phyloP scores from a whole-genome alignment of 2,888 invertebrate species.

The Brachylomia viminalis region DNA sequence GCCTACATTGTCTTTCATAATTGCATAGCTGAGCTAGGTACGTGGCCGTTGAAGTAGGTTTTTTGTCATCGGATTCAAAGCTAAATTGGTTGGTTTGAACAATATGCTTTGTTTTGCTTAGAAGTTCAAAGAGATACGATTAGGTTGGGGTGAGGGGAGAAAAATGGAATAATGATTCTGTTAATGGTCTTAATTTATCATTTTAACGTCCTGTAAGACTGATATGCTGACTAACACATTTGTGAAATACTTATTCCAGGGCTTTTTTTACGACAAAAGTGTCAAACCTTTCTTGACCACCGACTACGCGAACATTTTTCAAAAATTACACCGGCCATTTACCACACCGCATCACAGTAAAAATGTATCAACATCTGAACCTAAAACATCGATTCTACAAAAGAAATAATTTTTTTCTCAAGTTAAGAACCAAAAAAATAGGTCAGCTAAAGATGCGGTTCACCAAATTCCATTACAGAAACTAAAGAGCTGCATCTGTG shows the following conservation, averaged over 20 bases:
- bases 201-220: neutral
- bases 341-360: constrained; percentile 1
- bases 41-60: constrained; percentile 33
- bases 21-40: constrained; percentile 46
- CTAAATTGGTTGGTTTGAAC: constrained; percentile 17
- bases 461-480: constrained; percentile 68
- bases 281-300: neutral
- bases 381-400: neutral
- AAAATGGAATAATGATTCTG: constrained; percentile 1
- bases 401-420: constrained; percentile 13
- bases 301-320: neutral
- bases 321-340: neutral
- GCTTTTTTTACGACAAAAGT: neutral
- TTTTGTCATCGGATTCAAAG: constrained; percentile 13
- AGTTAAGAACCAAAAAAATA: constrained; percentile 44
- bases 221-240: neutral
- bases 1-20: constrained; percentile 60
- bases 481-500: constrained; percentile 68
- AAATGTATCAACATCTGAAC: neutral
- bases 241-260: neutral
- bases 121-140: constrained; percentile 17
- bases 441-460: constrained; percentile 62
- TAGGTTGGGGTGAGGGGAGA: constrained; percentile 1
- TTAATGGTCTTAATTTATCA: constrained; percentile 1
- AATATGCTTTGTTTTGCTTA: constrained; percentile 11